phyloP scores from a whole-genome alignment of 2,888 invertebrate species.

The Erebia palarica region DNA sequence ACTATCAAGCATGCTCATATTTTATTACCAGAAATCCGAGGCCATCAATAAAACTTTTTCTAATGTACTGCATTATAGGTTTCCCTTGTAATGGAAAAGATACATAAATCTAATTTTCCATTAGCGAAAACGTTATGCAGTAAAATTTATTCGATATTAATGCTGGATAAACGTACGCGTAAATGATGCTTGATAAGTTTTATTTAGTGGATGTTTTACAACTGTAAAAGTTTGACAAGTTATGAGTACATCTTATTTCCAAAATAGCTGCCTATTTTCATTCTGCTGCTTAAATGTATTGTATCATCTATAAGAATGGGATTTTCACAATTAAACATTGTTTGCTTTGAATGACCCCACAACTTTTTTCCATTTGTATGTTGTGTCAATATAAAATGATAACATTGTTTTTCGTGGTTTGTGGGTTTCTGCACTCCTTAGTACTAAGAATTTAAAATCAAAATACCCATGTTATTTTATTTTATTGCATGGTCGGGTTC shows the following conservation, averaged over 20 bases:
- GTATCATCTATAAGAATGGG: neutral
- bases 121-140: slow-evolving; percentile 56
- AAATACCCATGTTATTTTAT: slow-evolving; percentile 57
- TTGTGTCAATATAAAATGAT: neutral
- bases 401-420: neutral
- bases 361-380: neutral
- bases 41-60: slow-evolving; percentile 48
- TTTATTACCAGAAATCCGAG: slow-evolving; percentile 41
- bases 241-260: neutral
- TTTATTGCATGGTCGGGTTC: slow-evolving; percentile 67
- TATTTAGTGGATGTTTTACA: neutral
- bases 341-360: neutral
- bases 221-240: neutral
- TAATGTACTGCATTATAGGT: slow-evolving; percentile 62
- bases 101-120: slow-evolving; percentile 64
- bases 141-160: slow-evolving; percentile 15
- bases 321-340: neutral
- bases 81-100: slow-evolving; percentile 53
- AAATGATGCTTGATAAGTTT: neutral
- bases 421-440: neutral
- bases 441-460: neutral
- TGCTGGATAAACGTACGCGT: slow-evolving; percentile 1
- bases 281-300: neutral
- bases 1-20: slow-evolving; percentile 49
- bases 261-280: neutral